phyloP scores from a whole-genome alignment of 2,113 vertebrate genomes.

The Solenodon paradoxus region DNA sequence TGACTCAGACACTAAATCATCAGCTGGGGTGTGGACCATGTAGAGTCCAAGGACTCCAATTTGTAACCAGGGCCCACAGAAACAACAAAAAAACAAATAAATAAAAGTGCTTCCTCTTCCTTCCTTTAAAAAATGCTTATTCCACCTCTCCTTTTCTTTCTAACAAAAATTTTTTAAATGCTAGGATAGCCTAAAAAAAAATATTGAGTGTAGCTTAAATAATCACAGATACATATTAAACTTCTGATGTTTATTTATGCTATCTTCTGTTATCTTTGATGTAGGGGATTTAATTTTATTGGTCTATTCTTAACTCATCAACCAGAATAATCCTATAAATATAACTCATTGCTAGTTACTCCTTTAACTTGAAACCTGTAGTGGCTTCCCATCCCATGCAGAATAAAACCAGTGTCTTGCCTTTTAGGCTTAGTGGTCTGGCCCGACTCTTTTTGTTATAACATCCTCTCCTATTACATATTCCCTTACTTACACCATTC shows the following conservation, averaged over 20 bases:
- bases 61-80: too few relatives aligned
- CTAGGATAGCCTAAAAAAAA: too few relatives aligned
- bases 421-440: background rate
- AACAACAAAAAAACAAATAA: too few relatives aligned
- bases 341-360: background rate
- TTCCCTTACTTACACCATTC: background rate
- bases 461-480: background rate
- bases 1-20: too few relatives aligned
- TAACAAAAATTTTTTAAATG: too few relatives aligned
- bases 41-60: too few relatives aligned
- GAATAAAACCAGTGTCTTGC: background rate
- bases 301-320: background rate
- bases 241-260: background rate
- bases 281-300: background rate
- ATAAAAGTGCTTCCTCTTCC: too few relatives aligned
- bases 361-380: background rate
- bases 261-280: conserved; percentile 24
- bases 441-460: background rate
- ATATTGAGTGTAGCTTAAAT: background rate
- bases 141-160: too few relatives aligned
- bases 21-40: too few relatives aligned
- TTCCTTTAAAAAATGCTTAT: too few relatives aligned
- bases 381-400: background rate
- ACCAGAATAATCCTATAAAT: background rate
- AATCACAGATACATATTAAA: background rate